Evolutionary conservation across 2,113 vertebrate species (phyloP).

Genomic region (Etia nguti): DNA sequence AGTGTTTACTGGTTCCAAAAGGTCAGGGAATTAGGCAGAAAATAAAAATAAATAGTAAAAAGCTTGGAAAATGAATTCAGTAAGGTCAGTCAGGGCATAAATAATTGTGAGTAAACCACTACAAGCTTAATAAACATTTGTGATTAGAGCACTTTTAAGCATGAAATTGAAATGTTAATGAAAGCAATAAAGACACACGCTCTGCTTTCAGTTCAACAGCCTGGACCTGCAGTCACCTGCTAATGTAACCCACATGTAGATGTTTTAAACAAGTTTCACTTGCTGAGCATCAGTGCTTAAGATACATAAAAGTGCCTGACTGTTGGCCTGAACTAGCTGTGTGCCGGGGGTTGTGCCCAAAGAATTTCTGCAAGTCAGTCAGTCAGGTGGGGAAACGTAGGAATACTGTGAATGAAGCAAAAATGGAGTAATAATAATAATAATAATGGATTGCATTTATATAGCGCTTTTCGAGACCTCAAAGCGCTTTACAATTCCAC

Average conservation of each 20-base stretch:
- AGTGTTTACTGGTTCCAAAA: neutral
- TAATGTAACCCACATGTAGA: neutral
- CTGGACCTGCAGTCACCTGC: neutral
- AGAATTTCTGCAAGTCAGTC: neutral
- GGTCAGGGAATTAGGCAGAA: neutral
- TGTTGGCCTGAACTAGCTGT: constrained; percentile 29
- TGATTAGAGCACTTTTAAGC: neutral
- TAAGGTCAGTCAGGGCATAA: neutral
- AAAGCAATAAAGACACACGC: neutral
- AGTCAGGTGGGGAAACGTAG: neutral
- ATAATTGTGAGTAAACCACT: neutral
- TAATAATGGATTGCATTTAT: too few relatives aligned
- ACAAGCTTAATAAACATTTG: neutral
- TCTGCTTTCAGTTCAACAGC: neutral
- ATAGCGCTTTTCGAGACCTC: too few relatives aligned
- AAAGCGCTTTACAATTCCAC: too few relatives aligned
- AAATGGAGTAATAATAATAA: too few relatives aligned
- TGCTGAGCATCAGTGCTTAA: neutral
- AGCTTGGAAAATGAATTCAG: neutral
- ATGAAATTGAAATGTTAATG: neutral
- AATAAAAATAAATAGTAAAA: neutral
- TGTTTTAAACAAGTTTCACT: neutral
- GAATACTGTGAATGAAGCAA: neutral
- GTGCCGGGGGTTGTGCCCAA: neutral
- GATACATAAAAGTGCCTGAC: neutral